Evolutionary conservation across 2,888 invertebrate species (phyloP), one percentile per base, ranked within the genome.

Genomic region (Branchellion lobata): DNA sequence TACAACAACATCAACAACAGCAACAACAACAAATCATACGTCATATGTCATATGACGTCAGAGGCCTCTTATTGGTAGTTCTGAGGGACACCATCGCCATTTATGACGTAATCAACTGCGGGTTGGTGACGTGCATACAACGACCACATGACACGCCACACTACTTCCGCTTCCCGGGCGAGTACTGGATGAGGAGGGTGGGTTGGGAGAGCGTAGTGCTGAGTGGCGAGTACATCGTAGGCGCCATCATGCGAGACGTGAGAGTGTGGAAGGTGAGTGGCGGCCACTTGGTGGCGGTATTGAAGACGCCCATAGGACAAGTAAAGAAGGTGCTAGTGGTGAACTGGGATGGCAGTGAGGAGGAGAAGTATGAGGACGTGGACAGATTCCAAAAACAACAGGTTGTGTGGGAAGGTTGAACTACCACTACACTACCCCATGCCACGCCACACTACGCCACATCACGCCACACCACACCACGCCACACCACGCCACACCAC

Each of bases 151-250:
- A 86, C 57, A 83, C 86, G 14, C 86, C 87, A 24, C 80, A 81
- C 11, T 86, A 87, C 81, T 87, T 86, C 83, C 85, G 85, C 81
- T 82, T 87, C 76, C 87, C 87, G 21, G 85, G 84, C 72, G 84
- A 85, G 34, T 80, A 83, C 77, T 82, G 80, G 5, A 31, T 33
- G n/a, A 31, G 31, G 27, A 83, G 84, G 27, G 79, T 84, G 33
- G 65, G 79, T 8, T 87, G 85, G 82, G 85, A 85, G 1, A 83
- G 85, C 69, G 87, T 86, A 0, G 83, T 84, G 27, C 86, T 87
- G 81, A 85, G 85, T 0, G 81, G 84, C 21, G 86, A 86, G 81
- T 85, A 86, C 79, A 84, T 87, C 29, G 83, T 86, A 24, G 86
- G 83, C 3, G 83, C 86, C 24, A 84, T 87, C n/a, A 86, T 87